Conservation (phyloP, 2,113 vertebrate genomes). For the Propithecus coquereli region DNA sequence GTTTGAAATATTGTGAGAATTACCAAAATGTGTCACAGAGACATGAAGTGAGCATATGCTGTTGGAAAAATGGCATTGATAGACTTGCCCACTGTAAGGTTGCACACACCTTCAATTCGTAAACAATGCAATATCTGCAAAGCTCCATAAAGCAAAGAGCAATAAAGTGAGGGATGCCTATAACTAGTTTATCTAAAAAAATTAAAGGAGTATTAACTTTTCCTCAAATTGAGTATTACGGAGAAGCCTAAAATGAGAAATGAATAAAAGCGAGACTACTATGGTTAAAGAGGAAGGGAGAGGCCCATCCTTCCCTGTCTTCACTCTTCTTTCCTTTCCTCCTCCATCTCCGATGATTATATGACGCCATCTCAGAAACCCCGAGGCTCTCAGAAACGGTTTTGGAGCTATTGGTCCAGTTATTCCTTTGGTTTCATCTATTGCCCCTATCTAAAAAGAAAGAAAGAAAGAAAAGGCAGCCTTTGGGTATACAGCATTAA, state of each 20-base stretch:
- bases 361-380: neutral
- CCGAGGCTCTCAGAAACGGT: neutral
- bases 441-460: neutral
- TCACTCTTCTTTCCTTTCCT: neutral
- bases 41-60: neutral
- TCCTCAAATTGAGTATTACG: constrained; percentile 13
- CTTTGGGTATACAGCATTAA: constrained; percentile 19
- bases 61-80: neutral
- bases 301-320: neutral
- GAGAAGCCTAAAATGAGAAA: constrained; percentile 45
- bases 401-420: neutral
- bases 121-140: neutral
- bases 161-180: neutral
- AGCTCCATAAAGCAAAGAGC: neutral
- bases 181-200: constrained; percentile 40
- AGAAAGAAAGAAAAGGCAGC: neutral
- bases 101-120: neutral
- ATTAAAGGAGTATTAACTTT: constrained; percentile 9
- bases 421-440: constrained; percentile 18
- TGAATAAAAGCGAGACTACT: neutral
- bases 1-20: neutral
- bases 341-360: neutral
- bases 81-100: neutral
- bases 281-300: constrained; percentile 19
- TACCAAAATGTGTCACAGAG: neutral